Base-by-base conservation (phyloP, 2,797 vertebrate species). In the Diplodus puntazzo region DNA sequence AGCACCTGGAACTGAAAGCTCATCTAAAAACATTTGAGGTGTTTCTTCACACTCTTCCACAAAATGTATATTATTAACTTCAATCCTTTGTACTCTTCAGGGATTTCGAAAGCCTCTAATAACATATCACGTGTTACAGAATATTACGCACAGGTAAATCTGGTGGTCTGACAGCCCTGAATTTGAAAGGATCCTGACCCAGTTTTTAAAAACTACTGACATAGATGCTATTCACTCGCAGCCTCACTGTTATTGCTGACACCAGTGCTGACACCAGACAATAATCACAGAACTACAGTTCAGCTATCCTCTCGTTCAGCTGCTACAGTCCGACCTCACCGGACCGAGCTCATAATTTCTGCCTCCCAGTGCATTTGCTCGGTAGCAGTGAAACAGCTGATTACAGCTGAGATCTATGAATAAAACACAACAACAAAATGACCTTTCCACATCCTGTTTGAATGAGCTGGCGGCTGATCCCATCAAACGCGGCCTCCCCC, bases 361-460 rank as follows among this genome's bases (percentile, higher is more conserved):
- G 21, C 14, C 23, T 70, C 14, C 25, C 50, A 55, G 23, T 79
- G 54, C 11, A 48, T 74, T 72, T 54, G 13, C 34, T 30, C 18
- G 23, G 68, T 13, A 45, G 43, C 46, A 39, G n/a, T 5, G 7
- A 85, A 85, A 64, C 64, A 73, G 68, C 78, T 71, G 79, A 79
- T 81, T 78, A 43, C 54, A 68, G 80, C 76, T 49, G 64, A 45
- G 49, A 77, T 61, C 46, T 25, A 79, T 83, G 72, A 87, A 85
- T 83, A 77, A 84, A 91, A 89, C 54, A 81, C 66, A 73, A 39
- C 72, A 68, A 57, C 73, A 69, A 85, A 87, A 65, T 88, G 90
- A 92, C 92, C 89, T 94, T 92, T 91, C 84, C 55, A 66, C 81
- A 89, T 93, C 88, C 88, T 83, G 81, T 88, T 69, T 84, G 81